phyloP scores from a whole-genome alignment of 2,113 vertebrate species.

The Oriolus oriolus region DNA sequence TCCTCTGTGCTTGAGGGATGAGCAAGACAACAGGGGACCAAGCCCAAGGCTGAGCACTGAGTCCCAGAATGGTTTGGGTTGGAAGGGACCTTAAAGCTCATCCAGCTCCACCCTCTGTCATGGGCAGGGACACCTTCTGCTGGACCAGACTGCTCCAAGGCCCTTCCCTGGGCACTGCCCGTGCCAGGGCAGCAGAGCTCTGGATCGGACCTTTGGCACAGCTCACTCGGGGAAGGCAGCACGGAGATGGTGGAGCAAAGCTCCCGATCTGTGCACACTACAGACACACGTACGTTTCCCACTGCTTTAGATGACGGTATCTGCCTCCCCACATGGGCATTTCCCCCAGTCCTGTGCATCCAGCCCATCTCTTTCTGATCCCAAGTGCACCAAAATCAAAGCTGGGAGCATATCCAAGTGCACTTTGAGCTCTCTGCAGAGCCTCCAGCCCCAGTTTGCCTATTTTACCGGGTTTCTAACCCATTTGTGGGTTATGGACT shows the following conservation, averaged over 20 bases:
- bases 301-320: background rate
- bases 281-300: background rate
- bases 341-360: background rate
- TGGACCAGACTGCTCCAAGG: background rate
- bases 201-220: background rate
- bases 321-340: background rate
- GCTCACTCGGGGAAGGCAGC: background rate
- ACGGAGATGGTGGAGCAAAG: background rate
- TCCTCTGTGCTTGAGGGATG: background rate
- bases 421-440: background rate
- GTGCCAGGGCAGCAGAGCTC: accelerated
- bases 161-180: background rate
- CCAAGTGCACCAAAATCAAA: background rate
- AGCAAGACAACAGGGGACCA: accelerated
- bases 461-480: background rate
- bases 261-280: background rate
- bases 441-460: background rate
- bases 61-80: background rate
- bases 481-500: background rate
- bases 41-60: background rate
- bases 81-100: background rate
- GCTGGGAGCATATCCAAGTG: background rate
- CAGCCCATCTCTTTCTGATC: background rate
- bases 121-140: background rate
- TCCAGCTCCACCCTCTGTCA: background rate